Evolutionary conservation across 2,113 vertebrate genomes (phyloP), one percentile per base, ranked within the genome.

Genomic region (Labeo catla): DNA sequence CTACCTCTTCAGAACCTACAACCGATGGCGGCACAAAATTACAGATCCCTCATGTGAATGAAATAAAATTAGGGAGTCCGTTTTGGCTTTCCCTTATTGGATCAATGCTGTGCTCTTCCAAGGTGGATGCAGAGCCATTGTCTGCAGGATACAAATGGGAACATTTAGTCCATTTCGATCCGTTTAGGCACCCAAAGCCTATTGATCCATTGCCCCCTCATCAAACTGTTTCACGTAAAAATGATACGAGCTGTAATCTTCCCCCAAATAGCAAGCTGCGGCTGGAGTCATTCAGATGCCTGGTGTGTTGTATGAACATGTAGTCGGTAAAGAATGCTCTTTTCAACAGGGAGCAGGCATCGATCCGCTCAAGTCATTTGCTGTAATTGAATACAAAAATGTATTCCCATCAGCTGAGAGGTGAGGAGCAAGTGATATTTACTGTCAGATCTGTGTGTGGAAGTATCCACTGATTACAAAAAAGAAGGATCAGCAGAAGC

Each of bases 21-120:
- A 73, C 49, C 4, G 81, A 65, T 81, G 39, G 11, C 16, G 88
- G 86, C 81, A 4, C 61, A 87, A 90, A 89, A 91, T 84, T 89
- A 86, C 87, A 90, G 84, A 91, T 91, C 81, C 49, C 61, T 88
- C 81, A 85, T 89, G 80, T 88, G 89, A 84, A 68, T 84, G 80
- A 91, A 88, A 80, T 83, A 89, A 87, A 92, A 90, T 86, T 85
- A 90, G 77, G 61, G 76, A 86, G 86, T 83, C 81, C 87, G 43
- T 47, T 72, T 50, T 74, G 89, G 43, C 78, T 86, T 89, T 87
- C 63, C 85, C 84, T 90, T 13, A 87, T 88, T 88, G 68, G 88
- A 93, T 95, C 93, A 91, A 94, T 94, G 89, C 59, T 36, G 88
- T 90, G 91, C 92, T 93, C 90, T 90, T 91, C 90, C 83, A 87